Percentiles rank a stretch among this genome's conserved stretches.
Evolutionary conservation across 1,140 invertebrate species (phyloP).

Genomic region (Saccostrea cuccullata): DNA sequence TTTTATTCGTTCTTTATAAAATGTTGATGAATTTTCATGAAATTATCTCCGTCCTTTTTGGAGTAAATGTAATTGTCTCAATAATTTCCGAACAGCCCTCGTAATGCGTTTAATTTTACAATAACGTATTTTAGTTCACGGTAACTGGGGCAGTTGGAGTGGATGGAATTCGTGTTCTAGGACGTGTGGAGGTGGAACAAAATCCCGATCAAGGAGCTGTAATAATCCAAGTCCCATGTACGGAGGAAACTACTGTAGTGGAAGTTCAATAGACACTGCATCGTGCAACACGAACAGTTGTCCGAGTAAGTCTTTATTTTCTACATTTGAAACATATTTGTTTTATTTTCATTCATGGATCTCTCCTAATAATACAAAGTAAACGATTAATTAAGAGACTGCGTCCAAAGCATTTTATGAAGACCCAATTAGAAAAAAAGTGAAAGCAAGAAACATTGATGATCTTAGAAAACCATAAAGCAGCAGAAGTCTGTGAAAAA

Average conservation of each 20-base stretch:
- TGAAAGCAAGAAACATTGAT: no score
- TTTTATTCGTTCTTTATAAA: no score
- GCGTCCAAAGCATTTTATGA: no score
- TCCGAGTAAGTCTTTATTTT: neutral
- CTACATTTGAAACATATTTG: neutral
- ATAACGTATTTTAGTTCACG: slow-evolving; percentile 9
- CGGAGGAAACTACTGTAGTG: neutral
- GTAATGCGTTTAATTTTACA: no score
- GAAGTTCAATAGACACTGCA: neutral
- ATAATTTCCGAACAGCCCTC: no score
- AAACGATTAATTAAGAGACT: neutral
- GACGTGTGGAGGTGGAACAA: slow-evolving; percentile 21
- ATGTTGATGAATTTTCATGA: no score
- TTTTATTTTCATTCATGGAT: neutral
- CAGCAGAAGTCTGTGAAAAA: no score
- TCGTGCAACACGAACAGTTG: neutral
- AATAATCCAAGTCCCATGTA: neutral
- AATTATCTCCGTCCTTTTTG: no score
- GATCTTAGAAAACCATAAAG: no score
- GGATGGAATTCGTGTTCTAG: neutral
- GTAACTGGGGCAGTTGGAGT: slow-evolving; percentile 19
- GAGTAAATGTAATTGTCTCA: no score
- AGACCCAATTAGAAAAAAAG: no score
- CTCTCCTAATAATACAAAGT: neutral
- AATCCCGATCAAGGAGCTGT: neutral